Evolutionary conservation across 2,888 invertebrate species (phyloP), one percentile per base, ranked within the genome.

Genomic region (Oxyscelio sp.): DNA sequence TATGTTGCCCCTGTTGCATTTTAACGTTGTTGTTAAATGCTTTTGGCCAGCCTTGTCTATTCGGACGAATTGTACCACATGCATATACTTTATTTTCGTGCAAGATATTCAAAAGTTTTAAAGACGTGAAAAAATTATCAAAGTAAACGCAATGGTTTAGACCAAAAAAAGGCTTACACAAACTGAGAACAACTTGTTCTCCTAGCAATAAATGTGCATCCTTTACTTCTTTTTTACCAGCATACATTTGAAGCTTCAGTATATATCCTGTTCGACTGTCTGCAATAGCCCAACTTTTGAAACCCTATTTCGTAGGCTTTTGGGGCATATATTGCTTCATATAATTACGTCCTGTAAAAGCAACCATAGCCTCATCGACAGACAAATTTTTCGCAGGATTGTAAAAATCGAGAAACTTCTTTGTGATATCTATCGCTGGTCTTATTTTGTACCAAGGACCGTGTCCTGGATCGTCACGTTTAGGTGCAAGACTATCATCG

Each of bases 271-370:
- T 52, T 15, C 22, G 3, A 40, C 66, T 65, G 52, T 66, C 66
- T 9, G 66, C 66, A 2, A 66, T 13, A 1, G 11, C 52, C 66
- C 66, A 66, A 52, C 15, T 11, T 52, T 66, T 66, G n/a, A 66
- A 66, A 1, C 52, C 66, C 66, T 52, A 66, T 17, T 66, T 66
- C n/a, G 66, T 38, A 8, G 66, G 52, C 38, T 66, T 66, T 22
- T 66, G 19, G 1, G 66, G 66, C 66, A 66, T 52, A 38, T 66
- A 66, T 15, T 66, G 66, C 40, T 66, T 66, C 52, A 66, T 66
- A 22, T 3, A 52, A 24, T 66, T 19, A 8, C 52, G 1, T 17
- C 66, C 66, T 66, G 52, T 52, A 15, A 66, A 52, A 24, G 66
- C 1, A 43, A 52, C 9, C 52, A 66, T 66, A 4, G 66, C 52